Base-by-base conservation (phyloP, 2,113 vertebrate genomes). In the Indri indri region DNA sequence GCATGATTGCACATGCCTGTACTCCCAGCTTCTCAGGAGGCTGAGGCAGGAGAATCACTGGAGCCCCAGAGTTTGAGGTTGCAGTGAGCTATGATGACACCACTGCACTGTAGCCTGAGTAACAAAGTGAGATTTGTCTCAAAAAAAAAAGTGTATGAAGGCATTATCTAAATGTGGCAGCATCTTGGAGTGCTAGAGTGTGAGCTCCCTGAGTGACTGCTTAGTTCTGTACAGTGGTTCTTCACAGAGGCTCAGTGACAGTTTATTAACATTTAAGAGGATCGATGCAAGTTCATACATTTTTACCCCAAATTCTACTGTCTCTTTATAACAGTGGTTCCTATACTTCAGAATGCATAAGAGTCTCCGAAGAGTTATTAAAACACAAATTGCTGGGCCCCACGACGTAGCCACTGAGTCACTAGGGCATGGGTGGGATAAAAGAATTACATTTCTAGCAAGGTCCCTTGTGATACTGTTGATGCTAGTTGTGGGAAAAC, bases 371-470 rank as follows among this genome's bases (percentile, higher is more conserved):
- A 66, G 16, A 45, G 14, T 54, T 71, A 77, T 27, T 76, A 80
- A 93, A 73, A 74, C 18, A 88, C 27, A 73, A 52, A 74, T 76
- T 70, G 3, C n/a, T 30, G 32, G 57, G 25, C 8, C 30, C 14
- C 14, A 6, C 47, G 23, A 37, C 47, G 5, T 42, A 84, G 45
- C 16, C 50, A 25, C 23, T 74, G 14, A 91, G 54, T 63, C 9
- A 30, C 16, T 52, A 37, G 5, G 12, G 34, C 4, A n/a, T 54
- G 32, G n/a, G 8, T 37, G 5, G 6, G 8, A 1, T 4, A 27
- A 74, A 47, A 47, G 22, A 57, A 59, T 17, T 90, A 11, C n/a
- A 45, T 84, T 70, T 50, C 47, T 68, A 40, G n/a, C 11, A n/a
- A n/a, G 25, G 71, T 71, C 32, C 8, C 13, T 79, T 54, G n/a